Base-by-base conservation (phyloP, 2,888 invertebrate species). In the Darwinula stevensoni region DNA sequence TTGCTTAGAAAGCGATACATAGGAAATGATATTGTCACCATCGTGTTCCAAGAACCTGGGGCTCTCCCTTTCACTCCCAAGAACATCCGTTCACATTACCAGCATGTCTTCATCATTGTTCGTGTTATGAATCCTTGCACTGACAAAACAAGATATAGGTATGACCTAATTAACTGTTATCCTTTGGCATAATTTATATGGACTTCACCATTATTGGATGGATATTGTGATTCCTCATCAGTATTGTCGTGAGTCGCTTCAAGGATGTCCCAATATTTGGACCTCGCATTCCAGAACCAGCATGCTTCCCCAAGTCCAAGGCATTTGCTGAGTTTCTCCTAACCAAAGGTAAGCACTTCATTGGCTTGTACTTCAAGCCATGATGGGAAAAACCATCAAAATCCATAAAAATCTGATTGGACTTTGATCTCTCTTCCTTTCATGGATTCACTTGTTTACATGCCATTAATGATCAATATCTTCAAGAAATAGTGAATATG, bases 21-120 rank as follows among this genome's bases (percentile, higher is more conserved):
- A 46, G 91, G 91, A 42, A 91, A 91, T 50, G 88, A 91, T 55
- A 88, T 91, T 48, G 88, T 91, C 32, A 91, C 88, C 11, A 75
- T 94, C 42, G 75, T 94, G 35, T 94, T 91, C 58, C 61, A 75
- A 62, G 78, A 80, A 52, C 78, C 82, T 0, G 84, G 82, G 31
- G 74, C 88, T 14, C 61, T 70, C 34, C 78, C 86, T 2, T 91
- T 91, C 53, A 80, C 80, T 35, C 86, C 91, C 32, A 68, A 75
- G 45, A 74, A 76, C 44, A 84, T 91, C 43, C 66, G 88, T 35
- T 88, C 86, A 31, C 88, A 91, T 51, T 91, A 91, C 54, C 91
- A 91, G 51, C 91, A 91, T 53, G 88, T 91, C 17, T 91, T 91
- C 53, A 73, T 91, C 40, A 67, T 91, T 32, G 75, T 91, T 5